Evolutionary conservation across 2,113 vertebrate genomes (phyloP).

Genomic region (Motacilla alba): DNA sequence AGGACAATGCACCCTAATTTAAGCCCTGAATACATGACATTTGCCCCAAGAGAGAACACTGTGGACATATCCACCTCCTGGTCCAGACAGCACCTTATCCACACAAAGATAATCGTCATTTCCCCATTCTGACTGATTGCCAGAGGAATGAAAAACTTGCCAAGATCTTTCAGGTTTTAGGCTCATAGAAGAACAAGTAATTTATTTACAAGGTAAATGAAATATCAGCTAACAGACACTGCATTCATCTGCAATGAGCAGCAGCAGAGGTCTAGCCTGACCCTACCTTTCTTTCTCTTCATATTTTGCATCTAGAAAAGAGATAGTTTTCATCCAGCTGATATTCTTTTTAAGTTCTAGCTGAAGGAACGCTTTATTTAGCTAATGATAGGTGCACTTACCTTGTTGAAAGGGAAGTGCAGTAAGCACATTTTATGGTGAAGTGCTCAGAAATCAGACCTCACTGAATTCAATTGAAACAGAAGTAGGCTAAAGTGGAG

Average conservation of each 20-base stretch:
- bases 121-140: not conserved
- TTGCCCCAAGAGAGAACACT: not conserved
- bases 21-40: not conserved
- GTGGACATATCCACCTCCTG: not conserved
- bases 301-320: not conserved
- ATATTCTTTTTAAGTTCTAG: not conserved
- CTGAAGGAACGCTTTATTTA: not conserved
- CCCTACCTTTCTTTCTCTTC: not conserved
- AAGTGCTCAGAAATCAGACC: not conserved
- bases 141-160: not conserved
- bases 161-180: not conserved
- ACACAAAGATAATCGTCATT: not conserved
- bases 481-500: not conserved
- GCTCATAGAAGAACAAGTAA: not conserved
- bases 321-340: not conserved
- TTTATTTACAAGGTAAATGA: not conserved
- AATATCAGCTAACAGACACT: not conserved
- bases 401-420: not conserved
- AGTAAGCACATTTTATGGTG: not conserved
- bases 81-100: not conserved
- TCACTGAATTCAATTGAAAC: not conserved
- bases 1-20: not conserved
- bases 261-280: not conserved
- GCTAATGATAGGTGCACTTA: not conserved
- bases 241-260: not conserved